Conservation (phyloP, 2,888 invertebrate genomes). For the Amblyjoppa proteus region DNA sequence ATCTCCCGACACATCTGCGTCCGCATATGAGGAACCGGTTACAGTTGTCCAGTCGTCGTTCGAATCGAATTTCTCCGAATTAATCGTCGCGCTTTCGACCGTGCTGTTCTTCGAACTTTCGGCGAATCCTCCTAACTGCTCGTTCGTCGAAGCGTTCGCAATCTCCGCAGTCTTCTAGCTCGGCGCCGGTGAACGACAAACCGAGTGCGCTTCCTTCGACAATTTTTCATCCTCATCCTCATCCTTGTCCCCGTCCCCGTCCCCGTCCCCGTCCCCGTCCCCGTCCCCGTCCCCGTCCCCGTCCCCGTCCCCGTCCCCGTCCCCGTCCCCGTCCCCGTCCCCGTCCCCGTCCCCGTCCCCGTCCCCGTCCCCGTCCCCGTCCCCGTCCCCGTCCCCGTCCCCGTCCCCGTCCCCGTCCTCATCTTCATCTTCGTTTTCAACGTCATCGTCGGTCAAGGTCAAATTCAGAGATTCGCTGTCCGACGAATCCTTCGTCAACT, state of each 20-base stretch:
- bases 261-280: no score
- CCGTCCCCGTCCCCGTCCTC: no score
- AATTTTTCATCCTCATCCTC: neutral
- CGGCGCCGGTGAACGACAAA: neutral
- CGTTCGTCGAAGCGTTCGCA: neutral
- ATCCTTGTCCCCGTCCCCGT: no score
- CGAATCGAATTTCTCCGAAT: neutral
- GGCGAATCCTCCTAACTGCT: constrained; percentile 1
- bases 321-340: no score
- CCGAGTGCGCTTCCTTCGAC: neutral
- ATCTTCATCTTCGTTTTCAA: neutral
- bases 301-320: no score
- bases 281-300: no score
- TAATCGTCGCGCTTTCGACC: neutral
- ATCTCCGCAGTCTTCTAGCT: neutral
- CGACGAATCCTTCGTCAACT: neutral
- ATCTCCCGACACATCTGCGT: neutral
- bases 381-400: no score
- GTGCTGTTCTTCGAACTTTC: neutral
- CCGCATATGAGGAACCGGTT: neutral
- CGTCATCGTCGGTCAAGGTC: neutral
- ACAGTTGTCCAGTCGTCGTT: constrained; percentile 29
- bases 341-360: no score
- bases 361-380: no score
- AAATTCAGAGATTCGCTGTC: neutral